phyloP scores from a whole-genome alignment of 1,140 invertebrate species.

The Ladona fulva region DNA sequence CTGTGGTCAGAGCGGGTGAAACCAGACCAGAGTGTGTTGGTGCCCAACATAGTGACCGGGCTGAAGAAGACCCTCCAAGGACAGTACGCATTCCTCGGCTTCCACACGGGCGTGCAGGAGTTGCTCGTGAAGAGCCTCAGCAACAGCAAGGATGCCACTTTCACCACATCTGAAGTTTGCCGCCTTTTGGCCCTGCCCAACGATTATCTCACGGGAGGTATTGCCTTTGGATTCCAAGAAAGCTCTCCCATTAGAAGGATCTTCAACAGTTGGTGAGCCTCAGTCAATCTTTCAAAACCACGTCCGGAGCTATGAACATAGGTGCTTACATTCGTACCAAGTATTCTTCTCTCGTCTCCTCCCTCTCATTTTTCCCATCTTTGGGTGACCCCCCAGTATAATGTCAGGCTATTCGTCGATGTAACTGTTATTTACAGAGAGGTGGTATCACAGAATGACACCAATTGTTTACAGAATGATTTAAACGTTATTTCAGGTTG shows the following conservation, averaged over 20 bases:
- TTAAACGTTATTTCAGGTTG: too few relatives aligned
- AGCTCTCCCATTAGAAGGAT: not conserved
- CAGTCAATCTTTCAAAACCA: too few relatives aligned
- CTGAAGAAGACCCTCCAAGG: not conserved
- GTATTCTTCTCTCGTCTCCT: too few relatives aligned
- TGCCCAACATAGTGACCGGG: not conserved
- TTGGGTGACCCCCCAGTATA: too few relatives aligned
- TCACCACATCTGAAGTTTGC: not conserved
- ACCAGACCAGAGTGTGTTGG: not conserved
- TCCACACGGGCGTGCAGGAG: not conserved
- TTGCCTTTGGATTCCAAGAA: not conserved
- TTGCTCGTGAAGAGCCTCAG: not conserved
- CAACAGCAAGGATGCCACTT: not conserved
- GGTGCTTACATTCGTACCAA: too few relatives aligned
- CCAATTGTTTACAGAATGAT: too few relatives aligned
- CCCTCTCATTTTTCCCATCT: too few relatives aligned
- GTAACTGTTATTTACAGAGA: too few relatives aligned
- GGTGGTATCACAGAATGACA: too few relatives aligned
- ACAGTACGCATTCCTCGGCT: not conserved
- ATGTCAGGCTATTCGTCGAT: too few relatives aligned
- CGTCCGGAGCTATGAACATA: too few relatives aligned
- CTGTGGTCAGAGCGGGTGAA: not conserved
- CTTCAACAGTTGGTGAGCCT: not conserved
- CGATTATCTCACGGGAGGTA: not conserved
- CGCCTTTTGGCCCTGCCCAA: not conserved